Conservation (phyloP, 2,113 vertebrate genomes). For the Atrichornis clamosus region DNA sequence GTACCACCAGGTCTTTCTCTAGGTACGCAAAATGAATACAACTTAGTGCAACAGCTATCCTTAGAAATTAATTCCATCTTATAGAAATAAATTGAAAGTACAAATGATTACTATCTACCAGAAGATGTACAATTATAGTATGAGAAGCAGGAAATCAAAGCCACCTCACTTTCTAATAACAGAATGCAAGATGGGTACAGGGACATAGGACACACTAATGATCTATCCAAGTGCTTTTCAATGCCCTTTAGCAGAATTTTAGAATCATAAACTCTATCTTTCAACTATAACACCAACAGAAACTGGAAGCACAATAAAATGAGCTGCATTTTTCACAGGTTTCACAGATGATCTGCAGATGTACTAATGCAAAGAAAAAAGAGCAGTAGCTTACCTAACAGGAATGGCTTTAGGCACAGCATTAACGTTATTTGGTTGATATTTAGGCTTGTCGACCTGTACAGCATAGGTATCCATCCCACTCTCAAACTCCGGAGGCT, state of each 20-base stretch:
- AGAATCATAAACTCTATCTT: neutral
- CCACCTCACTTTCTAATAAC: neutral
- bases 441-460: conserved; percentile 88
- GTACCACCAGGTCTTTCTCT: neutral
- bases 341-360: neutral
- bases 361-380: neutral
- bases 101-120: neutral
- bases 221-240: neutral
- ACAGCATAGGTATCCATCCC: conserved; percentile 88
- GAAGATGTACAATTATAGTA: neutral
- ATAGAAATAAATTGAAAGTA: neutral
- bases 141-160: neutral
- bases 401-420: conserved; percentile 92
- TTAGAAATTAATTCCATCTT: neutral
- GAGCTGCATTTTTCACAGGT: neutral
- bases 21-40: neutral
- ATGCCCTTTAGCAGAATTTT: neutral
- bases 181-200: neutral
- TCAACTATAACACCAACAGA: neutral
- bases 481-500: conserved; percentile 86
- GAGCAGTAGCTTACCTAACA: conserved; percentile 82
- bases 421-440: conserved; percentile 92
- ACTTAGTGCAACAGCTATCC: neutral
- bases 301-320: neutral
- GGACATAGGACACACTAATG: neutral